These are phyloP conservation scores for Columba guinea DNA, from an alignment of 2,797 vertebrate species.

Conservation along the genomic window DNA sequence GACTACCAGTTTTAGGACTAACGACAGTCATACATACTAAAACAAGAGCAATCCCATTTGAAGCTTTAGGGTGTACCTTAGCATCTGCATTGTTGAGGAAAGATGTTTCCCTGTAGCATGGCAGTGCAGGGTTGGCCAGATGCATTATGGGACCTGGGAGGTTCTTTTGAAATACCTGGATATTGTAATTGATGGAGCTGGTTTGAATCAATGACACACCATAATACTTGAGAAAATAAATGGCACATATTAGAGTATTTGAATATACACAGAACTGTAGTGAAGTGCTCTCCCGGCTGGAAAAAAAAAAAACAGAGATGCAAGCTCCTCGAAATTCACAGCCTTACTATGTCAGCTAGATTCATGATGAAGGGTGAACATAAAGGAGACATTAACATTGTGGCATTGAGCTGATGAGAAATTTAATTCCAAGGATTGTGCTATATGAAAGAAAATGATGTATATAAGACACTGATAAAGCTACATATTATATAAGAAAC, in stretches of 20 bases:
- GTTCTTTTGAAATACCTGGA: background rate
- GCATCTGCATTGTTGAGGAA: background rate
- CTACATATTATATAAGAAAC: background rate
- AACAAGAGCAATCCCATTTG: background rate
- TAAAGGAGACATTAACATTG: background rate
- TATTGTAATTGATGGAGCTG: background rate
- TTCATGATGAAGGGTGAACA: background rate
- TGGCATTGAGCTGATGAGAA: background rate
- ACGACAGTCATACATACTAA: background rate
- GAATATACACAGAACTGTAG: background rate
- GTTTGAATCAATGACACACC: background rate
- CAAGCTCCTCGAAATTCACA: constrained; percentile 3
- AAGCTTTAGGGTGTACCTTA: background rate
- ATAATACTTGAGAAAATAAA: background rate
- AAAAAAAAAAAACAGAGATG: background rate
- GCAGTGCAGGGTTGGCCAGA: background rate
- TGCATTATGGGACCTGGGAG: background rate
- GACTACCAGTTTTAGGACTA: background rate
- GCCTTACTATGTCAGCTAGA: background rate
- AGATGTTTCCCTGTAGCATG: background rate
- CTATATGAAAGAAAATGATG: background rate
- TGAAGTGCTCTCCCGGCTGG: background rate
- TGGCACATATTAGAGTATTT: background rate
- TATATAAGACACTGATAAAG: background rate
- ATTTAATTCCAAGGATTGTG: background rate